These are phyloP conservation scores for Boloria euphrosyne DNA, from an alignment of 2,888 invertebrate genomes.

Conservation along the genomic window DNA sequence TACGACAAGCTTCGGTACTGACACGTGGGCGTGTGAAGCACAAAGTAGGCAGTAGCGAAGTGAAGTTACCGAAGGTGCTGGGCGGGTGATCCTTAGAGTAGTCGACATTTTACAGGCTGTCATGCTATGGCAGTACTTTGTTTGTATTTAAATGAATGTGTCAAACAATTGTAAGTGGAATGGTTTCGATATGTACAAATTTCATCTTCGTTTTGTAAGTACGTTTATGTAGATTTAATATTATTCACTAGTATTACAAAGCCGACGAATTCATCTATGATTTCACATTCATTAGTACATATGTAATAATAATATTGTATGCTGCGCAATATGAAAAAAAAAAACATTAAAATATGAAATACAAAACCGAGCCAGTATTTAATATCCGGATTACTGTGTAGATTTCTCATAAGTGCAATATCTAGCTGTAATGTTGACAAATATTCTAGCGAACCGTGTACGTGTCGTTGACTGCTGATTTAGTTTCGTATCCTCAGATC, in stretches of 20 bases:
- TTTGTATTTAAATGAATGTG: constrained; percentile 39
- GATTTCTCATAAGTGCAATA: constrained; percentile 75
- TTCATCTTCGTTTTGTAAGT: constrained; percentile 41
- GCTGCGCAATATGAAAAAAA: constrained; percentile 48
- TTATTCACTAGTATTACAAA: constrained; percentile 42
- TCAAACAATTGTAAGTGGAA: constrained; percentile 38
- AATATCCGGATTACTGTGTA: constrained; percentile 77
- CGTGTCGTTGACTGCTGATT: constrained; percentile 37
- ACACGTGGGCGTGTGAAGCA: constrained; percentile 39
- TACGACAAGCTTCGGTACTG: constrained; percentile 61
- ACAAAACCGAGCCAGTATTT: constrained; percentile 80
- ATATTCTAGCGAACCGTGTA: constrained; percentile 47
- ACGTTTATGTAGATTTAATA: constrained; percentile 41
- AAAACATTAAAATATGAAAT: constrained; percentile 61
- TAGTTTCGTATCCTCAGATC: constrained; percentile 31
- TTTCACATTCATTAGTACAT: constrained; percentile 55
- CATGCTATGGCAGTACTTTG: constrained; percentile 39
- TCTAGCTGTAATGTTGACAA: constrained; percentile 67
- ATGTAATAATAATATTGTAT: constrained; percentile 44
- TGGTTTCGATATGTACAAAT: constrained; percentile 46
- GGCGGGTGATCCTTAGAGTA: constrained; percentile 61
- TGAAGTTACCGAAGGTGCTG: constrained; percentile 72
- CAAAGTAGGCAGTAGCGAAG: constrained; percentile 58
- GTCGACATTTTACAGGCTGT: constrained; percentile 57
- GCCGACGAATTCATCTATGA: constrained; percentile 52